phyloP scores from a whole-genome alignment of 2,113 vertebrate species.

The Rousettus leschenaultii region DNA sequence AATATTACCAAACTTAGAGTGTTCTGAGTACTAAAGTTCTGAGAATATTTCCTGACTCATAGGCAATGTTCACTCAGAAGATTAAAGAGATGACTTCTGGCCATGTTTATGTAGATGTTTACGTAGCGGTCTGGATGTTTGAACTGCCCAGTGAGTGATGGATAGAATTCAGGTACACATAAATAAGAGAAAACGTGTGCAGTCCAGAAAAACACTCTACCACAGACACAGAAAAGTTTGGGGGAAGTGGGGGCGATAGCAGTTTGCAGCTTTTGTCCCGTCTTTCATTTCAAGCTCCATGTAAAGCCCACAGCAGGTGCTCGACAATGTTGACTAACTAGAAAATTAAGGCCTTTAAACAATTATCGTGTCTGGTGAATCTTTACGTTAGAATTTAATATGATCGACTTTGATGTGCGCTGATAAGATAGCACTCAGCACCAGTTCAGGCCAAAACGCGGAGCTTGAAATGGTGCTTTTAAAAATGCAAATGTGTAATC shows the following conservation, averaged over 20 bases:
- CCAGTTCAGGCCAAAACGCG: not conserved
- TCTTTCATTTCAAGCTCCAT: not conserved
- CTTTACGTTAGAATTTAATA: not conserved
- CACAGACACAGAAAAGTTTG: not conserved
- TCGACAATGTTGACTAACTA: not conserved
- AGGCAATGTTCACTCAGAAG: not conserved
- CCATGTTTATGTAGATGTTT: not conserved
- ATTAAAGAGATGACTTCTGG: not conserved
- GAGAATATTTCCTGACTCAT: not conserved
- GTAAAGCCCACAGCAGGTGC: not conserved
- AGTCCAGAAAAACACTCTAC: not conserved
- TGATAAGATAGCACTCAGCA: not conserved
- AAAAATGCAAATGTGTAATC: not conserved
- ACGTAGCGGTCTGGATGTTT: not conserved
- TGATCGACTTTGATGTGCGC: not conserved
- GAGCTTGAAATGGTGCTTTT: not conserved
- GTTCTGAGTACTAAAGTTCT: not conserved
- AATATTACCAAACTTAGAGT: not conserved
- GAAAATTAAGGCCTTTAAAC: not conserved
- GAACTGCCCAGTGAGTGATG: not conserved
- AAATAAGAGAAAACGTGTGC: not conserved
- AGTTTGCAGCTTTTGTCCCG: fast-evolving
- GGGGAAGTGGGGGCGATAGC: too few relatives aligned
- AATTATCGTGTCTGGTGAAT: not conserved
- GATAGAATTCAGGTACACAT: not conserved